Evolutionary conservation across 2,888 invertebrate genomes (phyloP).

Genomic region (Pimpla rufipes): DNA sequence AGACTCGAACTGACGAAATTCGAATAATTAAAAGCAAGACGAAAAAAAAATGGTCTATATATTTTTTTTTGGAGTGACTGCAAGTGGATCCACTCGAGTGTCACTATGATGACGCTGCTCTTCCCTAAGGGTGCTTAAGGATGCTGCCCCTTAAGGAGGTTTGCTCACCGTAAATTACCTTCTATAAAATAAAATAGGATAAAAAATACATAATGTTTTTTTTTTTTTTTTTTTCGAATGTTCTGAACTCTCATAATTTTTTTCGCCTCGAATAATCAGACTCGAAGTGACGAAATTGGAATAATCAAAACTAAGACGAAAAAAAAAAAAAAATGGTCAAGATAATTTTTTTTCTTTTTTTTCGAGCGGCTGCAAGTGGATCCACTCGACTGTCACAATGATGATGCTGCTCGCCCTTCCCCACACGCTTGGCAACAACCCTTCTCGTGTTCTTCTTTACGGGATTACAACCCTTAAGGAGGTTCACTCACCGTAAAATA

Average conservation of each 20-base stretch:
- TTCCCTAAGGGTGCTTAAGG: too few relatives aligned
- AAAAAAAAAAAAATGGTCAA: too few relatives aligned
- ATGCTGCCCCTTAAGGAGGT: slow-evolving; percentile 14
- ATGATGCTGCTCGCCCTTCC: slow-evolving; percentile 21
- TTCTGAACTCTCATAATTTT: background rate
- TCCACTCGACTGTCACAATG: slow-evolving; percentile 41
- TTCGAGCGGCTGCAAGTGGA: slow-evolving; percentile 22
- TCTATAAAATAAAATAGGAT: too few relatives aligned
- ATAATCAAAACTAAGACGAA: too few relatives aligned
- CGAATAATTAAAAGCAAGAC: too few relatives aligned
- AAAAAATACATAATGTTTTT: background rate
- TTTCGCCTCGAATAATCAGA: background rate
- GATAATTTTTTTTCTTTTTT: too few relatives aligned
- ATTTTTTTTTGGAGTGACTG: slow-evolving; percentile 8
- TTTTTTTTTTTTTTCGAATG: background rate
- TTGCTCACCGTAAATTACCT: background rate
- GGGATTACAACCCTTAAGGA: slow-evolving; percentile 10
- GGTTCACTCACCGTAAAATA: background rate
- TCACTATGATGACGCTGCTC: slow-evolving; percentile 31
- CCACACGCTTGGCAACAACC: slow-evolving; percentile 20
- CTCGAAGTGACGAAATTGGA: too few relatives aligned
- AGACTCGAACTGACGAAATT: too few relatives aligned
- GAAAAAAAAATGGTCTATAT: too few relatives aligned
- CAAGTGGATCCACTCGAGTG: slow-evolving; percentile 33
- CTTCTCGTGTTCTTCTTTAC: slow-evolving; percentile 22